Evolutionary conservation across 2,113 vertebrate genomes (phyloP).

Genomic region (Emberiza fucata): DNA sequence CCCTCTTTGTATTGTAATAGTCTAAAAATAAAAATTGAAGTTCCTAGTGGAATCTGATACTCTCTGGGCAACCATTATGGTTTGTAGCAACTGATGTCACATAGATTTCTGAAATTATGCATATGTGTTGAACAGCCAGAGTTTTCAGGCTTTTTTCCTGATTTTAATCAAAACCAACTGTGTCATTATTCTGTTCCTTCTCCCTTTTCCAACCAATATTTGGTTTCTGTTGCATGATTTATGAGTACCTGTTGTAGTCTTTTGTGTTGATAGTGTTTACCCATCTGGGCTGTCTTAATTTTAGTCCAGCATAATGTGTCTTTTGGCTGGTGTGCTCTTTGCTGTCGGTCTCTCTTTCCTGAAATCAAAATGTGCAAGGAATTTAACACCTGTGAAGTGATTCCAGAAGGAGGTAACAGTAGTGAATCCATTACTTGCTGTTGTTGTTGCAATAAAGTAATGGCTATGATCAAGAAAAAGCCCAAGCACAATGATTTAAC

Average conservation of each 20-base stretch:
- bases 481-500: not conserved
- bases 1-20: not conserved
- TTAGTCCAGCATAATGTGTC: slow-evolving; percentile 27
- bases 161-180: slow-evolving; percentile 46
- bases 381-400: slow-evolving; percentile 49
- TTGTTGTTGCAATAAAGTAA: not conserved
- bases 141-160: slow-evolving; percentile 19
- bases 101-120: slow-evolving; percentile 19
- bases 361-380: slow-evolving; percentile 11
- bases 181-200: not conserved
- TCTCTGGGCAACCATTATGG: not conserved
- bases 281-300: slow-evolving; percentile 52
- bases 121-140: not conserved
- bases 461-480: not conserved
- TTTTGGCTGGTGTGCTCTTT: not conserved
- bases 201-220: not conserved
- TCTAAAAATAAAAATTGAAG: slow-evolving; percentile 20
- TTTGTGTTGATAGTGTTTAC: slow-evolving; percentile 44
- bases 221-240: slow-evolving; percentile 47
- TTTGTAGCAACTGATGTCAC: slow-evolving; percentile 32
- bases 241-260: slow-evolving; percentile 54
- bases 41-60: slow-evolving; percentile 14
- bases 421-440: slow-evolving; percentile 12
- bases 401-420: slow-evolving; percentile 26
- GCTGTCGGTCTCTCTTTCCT: slow-evolving; percentile 3